These are phyloP conservation scores for Bombus affinis DNA, from an alignment of 1,140 invertebrate species.

Conservation along the genomic window DNA sequence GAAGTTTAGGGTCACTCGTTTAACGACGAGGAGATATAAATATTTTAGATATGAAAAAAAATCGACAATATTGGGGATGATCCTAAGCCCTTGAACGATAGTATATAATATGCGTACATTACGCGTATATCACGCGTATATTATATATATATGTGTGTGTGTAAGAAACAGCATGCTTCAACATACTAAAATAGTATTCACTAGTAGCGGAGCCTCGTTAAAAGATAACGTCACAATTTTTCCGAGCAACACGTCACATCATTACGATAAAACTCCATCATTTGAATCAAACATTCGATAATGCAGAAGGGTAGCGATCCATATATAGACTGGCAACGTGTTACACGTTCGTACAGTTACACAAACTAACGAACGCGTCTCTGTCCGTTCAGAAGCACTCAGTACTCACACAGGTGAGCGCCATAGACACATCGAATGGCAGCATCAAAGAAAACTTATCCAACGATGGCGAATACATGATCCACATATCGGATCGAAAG, in stretches of 20 bases:
- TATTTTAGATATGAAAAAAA: background rate
- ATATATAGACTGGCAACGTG: background rate
- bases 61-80: background rate
- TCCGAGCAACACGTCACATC: background rate
- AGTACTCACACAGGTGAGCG: background rate
- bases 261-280: conserved; percentile 14
- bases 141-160: no score
- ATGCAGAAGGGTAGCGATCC: conserved; percentile 12
- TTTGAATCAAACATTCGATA: conserved; percentile 56
- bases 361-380: background rate
- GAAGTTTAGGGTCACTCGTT: no score
- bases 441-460: conserved; percentile 39
- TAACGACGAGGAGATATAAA: background rate
- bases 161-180: no score
- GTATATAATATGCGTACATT: no score
- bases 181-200: background rate
- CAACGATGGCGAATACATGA: conserved; percentile 52
- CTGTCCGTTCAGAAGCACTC: background rate
- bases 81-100: background rate
- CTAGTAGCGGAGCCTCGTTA: background rate
- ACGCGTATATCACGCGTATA: no score
- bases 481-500: conserved; percentile 61
- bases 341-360: background rate
- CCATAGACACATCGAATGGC: background rate
- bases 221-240: background rate